Evolutionary conservation across 1,140 invertebrate genomes (phyloP).

Genomic region (Stegodyphus mimosarum): DNA sequence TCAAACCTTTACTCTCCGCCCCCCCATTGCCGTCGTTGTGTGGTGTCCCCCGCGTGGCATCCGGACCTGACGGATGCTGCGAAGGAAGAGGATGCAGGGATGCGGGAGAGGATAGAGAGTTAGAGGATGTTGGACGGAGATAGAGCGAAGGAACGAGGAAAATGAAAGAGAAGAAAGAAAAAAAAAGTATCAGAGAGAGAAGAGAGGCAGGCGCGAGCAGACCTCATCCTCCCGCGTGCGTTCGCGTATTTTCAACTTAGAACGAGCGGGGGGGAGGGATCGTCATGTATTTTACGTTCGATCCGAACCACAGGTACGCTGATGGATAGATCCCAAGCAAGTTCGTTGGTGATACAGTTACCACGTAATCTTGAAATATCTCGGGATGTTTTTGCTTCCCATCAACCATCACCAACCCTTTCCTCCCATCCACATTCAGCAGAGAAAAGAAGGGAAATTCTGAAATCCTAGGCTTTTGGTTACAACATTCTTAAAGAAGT

Average conservation of each 20-base stretch:
- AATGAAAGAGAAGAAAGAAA: slow-evolving; percentile 8
- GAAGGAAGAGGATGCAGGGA: slow-evolving; percentile 9
- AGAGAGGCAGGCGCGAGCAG: background rate
- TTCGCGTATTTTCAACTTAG: background rate
- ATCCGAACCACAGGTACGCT: no score
- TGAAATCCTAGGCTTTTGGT: no score
- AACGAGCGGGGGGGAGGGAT: background rate
- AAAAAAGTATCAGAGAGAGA: background rate
- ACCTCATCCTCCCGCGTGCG: background rate
- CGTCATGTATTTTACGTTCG: no score
- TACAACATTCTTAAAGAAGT: no score
- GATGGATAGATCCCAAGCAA: no score
- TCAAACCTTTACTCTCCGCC: background rate
- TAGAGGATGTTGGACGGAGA: background rate
- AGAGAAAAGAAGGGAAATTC: no score
- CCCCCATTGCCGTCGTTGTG: slow-evolving; percentile 3
- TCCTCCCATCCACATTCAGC: no score
- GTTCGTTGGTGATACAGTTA: no score
- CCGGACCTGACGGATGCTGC: slow-evolving; percentile 44
- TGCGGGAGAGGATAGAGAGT: slow-evolving; percentile 1
- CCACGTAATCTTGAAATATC: no score
- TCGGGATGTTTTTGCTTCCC: no score
- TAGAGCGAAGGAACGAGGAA: background rate
- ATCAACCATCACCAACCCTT: no score
- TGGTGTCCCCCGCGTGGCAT: slow-evolving; percentile 53